phyloP scores from a whole-genome alignment of 2,797 vertebrate genomes.

The Pantherophis alleghaniensis region DNA sequence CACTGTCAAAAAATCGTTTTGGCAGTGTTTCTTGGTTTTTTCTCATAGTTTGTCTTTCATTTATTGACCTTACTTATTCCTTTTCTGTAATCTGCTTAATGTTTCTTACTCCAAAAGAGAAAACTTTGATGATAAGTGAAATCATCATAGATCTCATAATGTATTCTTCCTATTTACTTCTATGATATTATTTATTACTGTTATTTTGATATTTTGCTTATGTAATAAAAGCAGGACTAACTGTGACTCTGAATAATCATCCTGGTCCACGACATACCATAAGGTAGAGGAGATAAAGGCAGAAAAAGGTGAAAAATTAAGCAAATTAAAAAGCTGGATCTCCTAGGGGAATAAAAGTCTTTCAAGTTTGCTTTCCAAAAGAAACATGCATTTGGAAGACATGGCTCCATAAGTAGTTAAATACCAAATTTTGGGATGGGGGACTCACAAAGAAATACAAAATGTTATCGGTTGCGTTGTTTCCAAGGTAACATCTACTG shows the following conservation, averaged over 20 bases:
- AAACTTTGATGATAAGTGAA: not conserved
- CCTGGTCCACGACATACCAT: not conserved
- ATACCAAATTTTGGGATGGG: not conserved
- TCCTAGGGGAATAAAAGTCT: not conserved
- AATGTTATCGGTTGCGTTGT: not conserved
- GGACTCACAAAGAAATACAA: not conserved
- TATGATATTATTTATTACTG: not conserved
- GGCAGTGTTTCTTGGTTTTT: not conserved
- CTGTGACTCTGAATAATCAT: not conserved
- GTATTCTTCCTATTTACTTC: not conserved
- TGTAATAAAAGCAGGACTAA: not conserved
- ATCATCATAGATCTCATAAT: not conserved
- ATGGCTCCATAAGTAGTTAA: not conserved
- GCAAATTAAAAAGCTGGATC: not conserved
- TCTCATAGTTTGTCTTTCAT: not conserved
- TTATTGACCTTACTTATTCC: not conserved
- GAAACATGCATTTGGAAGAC: not conserved
- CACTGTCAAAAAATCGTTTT: not conserved
- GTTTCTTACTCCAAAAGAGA: not conserved
- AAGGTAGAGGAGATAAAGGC: not conserved
- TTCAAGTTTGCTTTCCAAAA: not conserved
- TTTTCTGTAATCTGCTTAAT: not conserved
- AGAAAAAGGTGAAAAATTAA: not conserved
- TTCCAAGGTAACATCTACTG: not conserved
- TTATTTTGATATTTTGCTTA: not conserved